Evolutionary conservation across 2,888 invertebrate genomes (phyloP), one percentile per base, ranked within the genome.

Genomic region (Zhengitettix transpicula): DNA sequence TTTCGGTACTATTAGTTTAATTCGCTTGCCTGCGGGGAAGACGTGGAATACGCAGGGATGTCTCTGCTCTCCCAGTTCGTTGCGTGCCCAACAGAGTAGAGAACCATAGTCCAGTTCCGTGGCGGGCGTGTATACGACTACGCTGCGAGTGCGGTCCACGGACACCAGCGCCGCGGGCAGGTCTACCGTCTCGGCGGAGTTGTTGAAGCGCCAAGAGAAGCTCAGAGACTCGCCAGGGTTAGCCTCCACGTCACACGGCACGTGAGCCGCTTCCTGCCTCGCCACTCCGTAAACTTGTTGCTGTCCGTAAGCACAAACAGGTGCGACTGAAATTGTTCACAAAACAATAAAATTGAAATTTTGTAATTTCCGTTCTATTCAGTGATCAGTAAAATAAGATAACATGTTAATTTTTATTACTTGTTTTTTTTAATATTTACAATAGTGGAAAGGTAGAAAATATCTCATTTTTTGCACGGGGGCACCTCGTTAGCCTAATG

Each of bases 131-230:
- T 85, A 87, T 61, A 79, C 78, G 57, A 82, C 82, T 28, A 80
- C 76, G 67, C 86, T 85, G 41, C 81, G 77, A 10, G 81, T 76
- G 47, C 78, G 77, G 66, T 85, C 84, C 57, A 77, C 78, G 62
- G 77, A 76, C 64, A 83, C 77, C 65, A 79, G 77, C 59, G 79
- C 79, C 63, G 80, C 78, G 14, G 83, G 79, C 66, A 86, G 81
- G 72, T 86, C 85, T 64, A 83, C 76, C 41, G 81, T 78, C 67
- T 85, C 85, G 65, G 81, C 80, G 52, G 83, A 81, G 70, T 84
- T 85, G 76, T 88, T 88, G 74, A 88, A 85, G 73, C 82, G 84
- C 87, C 87, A 87, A 62, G 79, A 77, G 73, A 85, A 87, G 65
- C 76, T 77, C 65, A 42, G 15, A 7, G 28, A 28, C 57, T 83